Evolutionary conservation across 2,888 invertebrate species (phyloP).

Genomic region (Diogma glabrata): DNA sequence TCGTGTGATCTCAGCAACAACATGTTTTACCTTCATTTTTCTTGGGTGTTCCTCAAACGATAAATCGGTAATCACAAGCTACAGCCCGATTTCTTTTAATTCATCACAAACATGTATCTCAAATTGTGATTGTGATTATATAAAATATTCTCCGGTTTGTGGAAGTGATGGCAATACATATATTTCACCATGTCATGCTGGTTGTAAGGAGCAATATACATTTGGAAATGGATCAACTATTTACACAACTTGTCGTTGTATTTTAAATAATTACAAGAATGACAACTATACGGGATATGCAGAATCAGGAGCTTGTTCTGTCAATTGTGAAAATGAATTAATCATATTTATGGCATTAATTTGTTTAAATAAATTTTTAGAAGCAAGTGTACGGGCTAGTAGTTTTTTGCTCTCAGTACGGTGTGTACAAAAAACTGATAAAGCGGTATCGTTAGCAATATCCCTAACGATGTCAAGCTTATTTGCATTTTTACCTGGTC

Average conservation of each 20-base stretch:
- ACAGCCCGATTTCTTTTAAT: background rate
- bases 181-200: conserved; percentile 72
- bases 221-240: conserved; percentile 37
- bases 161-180: conserved; percentile 52
- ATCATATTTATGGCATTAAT: conserved; percentile 43
- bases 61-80: conserved; percentile 24
- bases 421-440: conserved; percentile 61
- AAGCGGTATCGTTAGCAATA: conserved; percentile 59
- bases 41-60: conserved; percentile 41
- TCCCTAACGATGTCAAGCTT: conserved; percentile 55
- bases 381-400: conserved; percentile 49
- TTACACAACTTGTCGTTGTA: background rate
- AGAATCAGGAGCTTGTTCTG: conserved; percentile 42
- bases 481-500: conserved; percentile 63
- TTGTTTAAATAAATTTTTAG: conserved; percentile 45
- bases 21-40: conserved; percentile 46
- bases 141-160: conserved; percentile 63
- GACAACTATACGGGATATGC: conserved; percentile 33
- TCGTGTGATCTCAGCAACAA: conserved; percentile 42
- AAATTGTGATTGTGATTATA: conserved; percentile 55
- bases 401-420: conserved; percentile 49
- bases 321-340: conserved; percentile 45
- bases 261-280: too few relatives aligned
- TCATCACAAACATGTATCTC: conserved; percentile 50
- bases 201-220: conserved; percentile 40